A percentile compares a stretch with the other conserved stretches of the same genome.
Evolutionary conservation across 2,797 vertebrate genomes (phyloP).

Genomic region (Typhlichthys eigenmanni): DNA sequence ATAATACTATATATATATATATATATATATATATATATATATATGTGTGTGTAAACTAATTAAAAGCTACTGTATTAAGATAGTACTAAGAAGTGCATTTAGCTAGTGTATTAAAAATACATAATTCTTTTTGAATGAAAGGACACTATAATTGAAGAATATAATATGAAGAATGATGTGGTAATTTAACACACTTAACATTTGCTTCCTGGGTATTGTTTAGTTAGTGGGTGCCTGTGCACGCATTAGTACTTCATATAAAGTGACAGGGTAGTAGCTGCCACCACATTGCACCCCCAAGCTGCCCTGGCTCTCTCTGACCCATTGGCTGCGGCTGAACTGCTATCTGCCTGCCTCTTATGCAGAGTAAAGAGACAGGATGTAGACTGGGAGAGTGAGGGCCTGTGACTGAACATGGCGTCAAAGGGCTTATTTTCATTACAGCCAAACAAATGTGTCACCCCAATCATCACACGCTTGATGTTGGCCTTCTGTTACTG

Average conservation of each 20-base stretch:
- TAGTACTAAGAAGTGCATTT: no score
- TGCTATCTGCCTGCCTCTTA: slow-evolving; percentile 74
- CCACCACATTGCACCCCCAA: slow-evolving; percentile 1
- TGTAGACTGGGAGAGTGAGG: slow-evolving; percentile 58
- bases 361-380: slow-evolving; percentile 80
- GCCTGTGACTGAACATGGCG: slow-evolving; percentile 67
- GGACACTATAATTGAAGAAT: background rate
- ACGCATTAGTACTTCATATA: slow-evolving; percentile 64
- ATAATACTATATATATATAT: no score
- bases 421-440: slow-evolving; percentile 83
- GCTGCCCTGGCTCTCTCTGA: slow-evolving; percentile 30
- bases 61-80: background rate
- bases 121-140: background rate
- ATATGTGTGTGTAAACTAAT: no score
- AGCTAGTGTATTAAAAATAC: no score
- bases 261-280: slow-evolving; percentile 68
- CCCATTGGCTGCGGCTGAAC: slow-evolving; percentile 58
- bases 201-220: slow-evolving; percentile 53
- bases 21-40: no score
- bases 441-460: slow-evolving; percentile 81
- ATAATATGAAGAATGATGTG: background rate
- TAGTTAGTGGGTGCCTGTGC: slow-evolving; percentile 49
- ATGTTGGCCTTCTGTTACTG: slow-evolving; percentile 90
- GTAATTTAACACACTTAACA: slow-evolving; percentile 24
- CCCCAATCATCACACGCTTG: slow-evolving; percentile 90